Evolutionary conservation across 1,140 invertebrate species (phyloP).

Genomic region (Brachionus paranguensis): DNA sequence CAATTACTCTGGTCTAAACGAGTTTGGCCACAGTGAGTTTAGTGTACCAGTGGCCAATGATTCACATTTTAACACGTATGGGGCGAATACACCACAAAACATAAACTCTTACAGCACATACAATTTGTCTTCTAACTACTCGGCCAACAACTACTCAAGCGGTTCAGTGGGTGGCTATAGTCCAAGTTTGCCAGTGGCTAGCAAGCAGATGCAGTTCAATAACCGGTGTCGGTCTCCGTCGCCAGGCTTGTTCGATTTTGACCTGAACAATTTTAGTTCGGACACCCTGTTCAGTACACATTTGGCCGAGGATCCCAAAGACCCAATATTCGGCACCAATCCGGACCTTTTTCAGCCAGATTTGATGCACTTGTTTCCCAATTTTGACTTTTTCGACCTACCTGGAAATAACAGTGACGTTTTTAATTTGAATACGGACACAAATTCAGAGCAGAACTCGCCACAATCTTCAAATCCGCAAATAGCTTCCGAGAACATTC

Average conservation of each 20-base stretch:
- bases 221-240: slow-evolving; percentile 41
- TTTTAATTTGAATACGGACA: neutral
- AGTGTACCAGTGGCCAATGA: neutral
- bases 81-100: neutral
- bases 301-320: slow-evolving; percentile 44
- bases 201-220: slow-evolving; percentile 6
- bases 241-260: slow-evolving; percentile 45
- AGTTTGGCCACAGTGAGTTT: neutral
- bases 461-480: slow-evolving; percentile 44
- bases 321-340: slow-evolving; percentile 59
- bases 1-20: neutral
- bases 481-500: slow-evolving; percentile 42
- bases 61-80: neutral
- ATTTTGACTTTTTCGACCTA: slow-evolving; percentile 76
- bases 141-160: neutral
- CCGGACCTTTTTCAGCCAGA: slow-evolving; percentile 97
- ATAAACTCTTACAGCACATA: neutral
- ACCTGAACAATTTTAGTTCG: slow-evolving; percentile 76
- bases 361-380: slow-evolving; percentile 87
- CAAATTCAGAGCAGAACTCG: slow-evolving; percentile 26
- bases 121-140: neutral
- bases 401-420: slow-evolving; percentile 5
- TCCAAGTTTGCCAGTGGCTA: neutral
- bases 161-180: neutral
- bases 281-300: slow-evolving; percentile 60